Evolutionary conservation across 37 sponge, comb jelly and placozoan species (phyloP).

Genomic region (Chondrilla cf. caribensis): DNA sequence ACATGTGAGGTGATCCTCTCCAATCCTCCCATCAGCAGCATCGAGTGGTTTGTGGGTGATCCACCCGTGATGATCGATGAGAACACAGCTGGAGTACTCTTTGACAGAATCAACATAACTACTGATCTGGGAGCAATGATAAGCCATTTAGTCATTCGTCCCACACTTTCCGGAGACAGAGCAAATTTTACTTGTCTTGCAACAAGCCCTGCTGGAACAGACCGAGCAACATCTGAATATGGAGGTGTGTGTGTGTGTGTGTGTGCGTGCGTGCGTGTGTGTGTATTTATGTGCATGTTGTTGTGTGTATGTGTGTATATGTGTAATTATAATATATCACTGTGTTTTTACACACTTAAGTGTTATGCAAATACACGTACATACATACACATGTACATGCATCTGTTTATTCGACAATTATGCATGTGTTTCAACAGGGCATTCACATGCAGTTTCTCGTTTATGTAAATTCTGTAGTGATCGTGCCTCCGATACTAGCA

Average conservation of each 20-base stretch:
- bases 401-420: too few species aligned
- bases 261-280: too few species aligned
- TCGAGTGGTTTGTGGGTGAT: constrained; percentile 6
- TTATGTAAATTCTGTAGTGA: background rate
- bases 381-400: background rate
- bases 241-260: constrained; percentile 6
- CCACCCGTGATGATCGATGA: background rate
- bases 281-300: too few species aligned
- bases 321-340: too few species aligned
- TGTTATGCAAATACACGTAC: background rate
- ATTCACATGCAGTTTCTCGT: too few species aligned
- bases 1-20: constrained; percentile 6
- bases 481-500: background rate
- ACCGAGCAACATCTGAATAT: background rate
- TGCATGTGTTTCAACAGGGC: too few species aligned
- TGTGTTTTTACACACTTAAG: too few species aligned
- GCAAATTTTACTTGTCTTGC: constrained; percentile 5
- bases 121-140: background rate
- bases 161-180: background rate
- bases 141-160: background rate
- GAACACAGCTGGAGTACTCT: background rate
- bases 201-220: background rate
- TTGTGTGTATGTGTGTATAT: too few species aligned
- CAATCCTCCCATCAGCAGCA: constrained; percentile 1
- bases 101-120: constrained; percentile 3